A percentile compares a stretch with the other conserved stretches of the same genome.
Conservation (phyloP, 1,140 invertebrate species). For the Habropoda laboriosa region DNA sequence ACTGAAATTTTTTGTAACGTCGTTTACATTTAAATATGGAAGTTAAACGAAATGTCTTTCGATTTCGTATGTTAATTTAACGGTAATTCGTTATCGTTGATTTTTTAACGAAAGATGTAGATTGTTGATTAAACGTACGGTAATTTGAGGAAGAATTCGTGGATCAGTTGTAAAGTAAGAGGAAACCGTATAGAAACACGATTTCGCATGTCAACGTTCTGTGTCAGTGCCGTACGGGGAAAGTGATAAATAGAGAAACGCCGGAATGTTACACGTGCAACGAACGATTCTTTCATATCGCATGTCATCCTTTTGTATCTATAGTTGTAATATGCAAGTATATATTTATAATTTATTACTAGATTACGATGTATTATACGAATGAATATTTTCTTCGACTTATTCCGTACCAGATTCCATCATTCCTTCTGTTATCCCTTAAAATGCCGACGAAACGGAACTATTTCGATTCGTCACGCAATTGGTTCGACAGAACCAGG, state of each 20-base stretch:
- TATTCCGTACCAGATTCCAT: background rate
- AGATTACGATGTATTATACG: slow-evolving; percentile 48
- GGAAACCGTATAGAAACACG: background rate
- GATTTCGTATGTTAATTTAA: background rate
- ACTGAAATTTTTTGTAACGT: background rate
- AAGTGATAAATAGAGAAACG: slow-evolving; percentile 28
- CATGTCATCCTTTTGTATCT: slow-evolving; percentile 59
- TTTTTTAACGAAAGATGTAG: background rate
- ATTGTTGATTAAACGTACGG: background rate
- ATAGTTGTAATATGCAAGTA: slow-evolving; percentile 62
- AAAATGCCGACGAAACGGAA: background rate
- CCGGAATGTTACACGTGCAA: slow-evolving; percentile 15
- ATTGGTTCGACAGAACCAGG: background rate
- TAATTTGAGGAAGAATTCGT: background rate
- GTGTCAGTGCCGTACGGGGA: slow-evolving; percentile 3
- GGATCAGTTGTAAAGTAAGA: background rate
- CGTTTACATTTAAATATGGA: background rate
- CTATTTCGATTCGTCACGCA: background rate
- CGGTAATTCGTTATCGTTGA: background rate
- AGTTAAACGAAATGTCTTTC: background rate
- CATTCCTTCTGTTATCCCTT: background rate
- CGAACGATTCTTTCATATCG: slow-evolving; percentile 46
- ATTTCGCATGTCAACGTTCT: slow-evolving; percentile 8
- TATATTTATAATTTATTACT: slow-evolving; percentile 72
- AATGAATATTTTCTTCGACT: background rate